Conservation (phyloP, 2,888 invertebrate species). For the Tuta absoluta region DNA sequence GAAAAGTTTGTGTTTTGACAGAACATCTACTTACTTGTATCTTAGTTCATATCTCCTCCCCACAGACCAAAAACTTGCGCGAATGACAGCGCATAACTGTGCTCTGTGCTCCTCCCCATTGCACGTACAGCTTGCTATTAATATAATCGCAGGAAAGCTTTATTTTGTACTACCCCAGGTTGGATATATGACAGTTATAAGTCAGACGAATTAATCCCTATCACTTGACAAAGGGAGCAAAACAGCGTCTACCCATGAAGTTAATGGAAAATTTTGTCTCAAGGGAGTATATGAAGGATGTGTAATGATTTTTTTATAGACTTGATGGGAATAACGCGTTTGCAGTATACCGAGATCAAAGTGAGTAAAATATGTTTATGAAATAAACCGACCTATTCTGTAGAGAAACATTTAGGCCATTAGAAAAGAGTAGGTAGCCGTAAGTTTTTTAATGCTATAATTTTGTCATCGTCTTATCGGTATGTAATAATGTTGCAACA, state of each 20-base stretch:
- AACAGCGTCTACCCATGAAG: constrained; percentile 72
- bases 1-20: constrained; percentile 5
- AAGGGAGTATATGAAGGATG: constrained; percentile 39
- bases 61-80: too few species aligned
- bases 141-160: constrained; percentile 77
- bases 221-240: constrained; percentile 78
- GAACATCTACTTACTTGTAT: not conserved
- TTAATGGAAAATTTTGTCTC: constrained; percentile 73
- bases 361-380: not conserved
- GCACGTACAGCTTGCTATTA: constrained; percentile 70
- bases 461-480: too few species aligned
- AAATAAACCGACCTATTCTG: too few species aligned
- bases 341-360: constrained; percentile 1
- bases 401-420: too few species aligned
- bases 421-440: too few species aligned
- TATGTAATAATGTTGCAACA: too few species aligned
- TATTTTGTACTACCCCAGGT: constrained; percentile 72
- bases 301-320: constrained; percentile 51
- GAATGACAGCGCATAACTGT: too few species aligned
- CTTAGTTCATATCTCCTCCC: constrained; percentile 52
- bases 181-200: constrained; percentile 81
- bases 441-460: too few species aligned
- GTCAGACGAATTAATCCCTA: constrained; percentile 80
- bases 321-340: constrained; percentile 7
- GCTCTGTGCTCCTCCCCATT: constrained; percentile 66